Base-by-base conservation (phyloP, 2,888 invertebrate species). In the Erebia epiphron region DNA sequence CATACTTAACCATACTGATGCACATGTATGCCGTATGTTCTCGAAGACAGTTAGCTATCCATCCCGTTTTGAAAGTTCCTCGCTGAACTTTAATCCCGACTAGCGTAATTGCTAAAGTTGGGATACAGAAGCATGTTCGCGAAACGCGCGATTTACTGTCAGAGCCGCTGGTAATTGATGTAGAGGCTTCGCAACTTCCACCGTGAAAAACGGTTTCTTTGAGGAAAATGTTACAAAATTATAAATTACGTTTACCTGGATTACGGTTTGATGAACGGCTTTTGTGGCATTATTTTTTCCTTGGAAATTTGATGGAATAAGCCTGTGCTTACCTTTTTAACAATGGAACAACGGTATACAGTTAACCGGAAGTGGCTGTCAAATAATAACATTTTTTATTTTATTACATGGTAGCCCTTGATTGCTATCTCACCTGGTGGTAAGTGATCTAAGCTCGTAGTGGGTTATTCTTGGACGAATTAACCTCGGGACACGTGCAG, bases 101-200 rank as follows among this genome's bases (percentile, higher is more conserved):
- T 88, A 88, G 88, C 88, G 90, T 91, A 91, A 91, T 91, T 91
- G 91, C 91, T 79, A 86, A 91, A 91, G 91, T 91, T 91, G 75
- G 86, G 84, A 89, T 86, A 90, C 90, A 87, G 88, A 88, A 88
- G 88, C 89, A 87, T 88, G 90, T 89, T 90, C 85, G 82, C 86
- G 84, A 83, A 82, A 82, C 84, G 82, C 79, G 80, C 88, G 85
- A 89, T 90, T 90, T 89, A 90, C 82, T 83, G 86, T 87, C 87
- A 83, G 86, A 81, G 35, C 87, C 77, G 84, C 84, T 82, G 82
- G 86, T 88, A 86, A 89, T 87, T 86, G 89, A 90, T 87, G 88
- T 84, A 81, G 76, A 80, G 80, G 67, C 62, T 69, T 69, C 63
- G 35, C 68, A 70, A 68, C 62, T 73, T 70, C 18, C 58, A 26